Base-by-base conservation (phyloP, 2,888 invertebrate genomes). In the Cataglyphis livida region DNA sequence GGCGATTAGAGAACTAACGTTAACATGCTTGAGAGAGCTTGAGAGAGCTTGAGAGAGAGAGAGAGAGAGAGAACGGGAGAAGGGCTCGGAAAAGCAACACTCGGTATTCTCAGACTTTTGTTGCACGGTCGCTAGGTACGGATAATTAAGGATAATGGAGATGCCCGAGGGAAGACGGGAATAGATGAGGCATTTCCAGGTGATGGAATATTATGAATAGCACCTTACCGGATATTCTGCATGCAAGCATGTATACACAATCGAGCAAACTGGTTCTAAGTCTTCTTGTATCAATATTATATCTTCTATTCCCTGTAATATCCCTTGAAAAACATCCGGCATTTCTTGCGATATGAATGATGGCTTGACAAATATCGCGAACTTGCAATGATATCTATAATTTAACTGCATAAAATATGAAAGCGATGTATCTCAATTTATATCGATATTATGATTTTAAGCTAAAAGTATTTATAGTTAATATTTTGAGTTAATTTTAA, bases 141-240 rank as follows among this genome's bases (percentile, higher is more conserved):
- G 84, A 86, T 90, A 91, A 91, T 91, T 90, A 90, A 87, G 89
- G 91, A 88, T 90, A 91, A 89, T 90, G 87, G 88, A 88, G 89
- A 87, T 71, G 89, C 90, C 84, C 74, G 87, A 82, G 89, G 89
- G 84, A 87, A 88, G 89, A 85, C 88, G 84, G 84, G 85, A 87
- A 89, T 89, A 83, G 84, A 88, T 89, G 89, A 82, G 83, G 84
- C 84, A 87, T 89, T 89, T 78, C 85, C 88, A 83, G 83, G 85
- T 88, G 89, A 89, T 89, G 89, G 89, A 89, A 89, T 89, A 87
- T 89, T 89, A 87, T 87, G 89, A 87, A 85, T 89, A 86, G 87
- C 84, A 87, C 85, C 51, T 75, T 74, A 73, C 78, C 87, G 76
- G 86, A 86, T 87, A 70, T 78, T 59, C 25, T 59, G 61, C 12